Percentiles rank a stretch among this genome's conserved stretches.
Conservation (phyloP, 2,113 vertebrate genomes). For the Tragelaphus buxtoni region DNA sequence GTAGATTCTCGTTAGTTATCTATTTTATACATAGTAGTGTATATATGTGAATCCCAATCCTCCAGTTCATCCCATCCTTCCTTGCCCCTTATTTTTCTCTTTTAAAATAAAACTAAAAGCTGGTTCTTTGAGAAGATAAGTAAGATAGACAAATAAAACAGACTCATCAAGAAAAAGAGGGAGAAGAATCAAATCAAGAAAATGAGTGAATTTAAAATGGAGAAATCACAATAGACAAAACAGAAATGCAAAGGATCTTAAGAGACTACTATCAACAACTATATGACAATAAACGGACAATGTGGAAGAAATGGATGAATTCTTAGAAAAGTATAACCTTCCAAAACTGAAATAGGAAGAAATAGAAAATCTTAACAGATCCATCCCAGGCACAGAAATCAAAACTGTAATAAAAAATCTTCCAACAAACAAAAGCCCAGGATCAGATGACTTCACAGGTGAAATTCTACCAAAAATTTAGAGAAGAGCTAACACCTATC, state of each 20-base stretch:
- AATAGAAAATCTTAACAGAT: neutral
- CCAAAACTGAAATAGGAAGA: neutral
- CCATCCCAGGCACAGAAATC: neutral
- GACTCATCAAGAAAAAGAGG: neutral
- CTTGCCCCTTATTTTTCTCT: neutral
- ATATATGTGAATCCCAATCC: neutral
- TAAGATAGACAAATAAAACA: neutral
- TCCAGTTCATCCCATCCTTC: neutral
- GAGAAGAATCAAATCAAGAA: neutral
- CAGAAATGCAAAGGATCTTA: neutral
- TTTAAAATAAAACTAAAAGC: neutral
- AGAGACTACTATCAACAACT: neutral
- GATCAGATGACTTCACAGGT: neutral
- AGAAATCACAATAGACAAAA: neutral
- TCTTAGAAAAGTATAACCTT: neutral
- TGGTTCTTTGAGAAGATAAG: neutral
- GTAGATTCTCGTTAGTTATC: neutral
- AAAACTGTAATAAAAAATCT: neutral
- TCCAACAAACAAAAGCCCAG: neutral
- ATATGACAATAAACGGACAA: neutral
- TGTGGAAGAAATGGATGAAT: neutral
- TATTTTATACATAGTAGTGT: neutral
- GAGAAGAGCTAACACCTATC: neutral
- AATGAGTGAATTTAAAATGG: neutral
- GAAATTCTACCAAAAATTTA: neutral